phyloP scores from a whole-genome alignment of 2,113 vertebrate species.

The Caloenas nicobarica region DNA sequence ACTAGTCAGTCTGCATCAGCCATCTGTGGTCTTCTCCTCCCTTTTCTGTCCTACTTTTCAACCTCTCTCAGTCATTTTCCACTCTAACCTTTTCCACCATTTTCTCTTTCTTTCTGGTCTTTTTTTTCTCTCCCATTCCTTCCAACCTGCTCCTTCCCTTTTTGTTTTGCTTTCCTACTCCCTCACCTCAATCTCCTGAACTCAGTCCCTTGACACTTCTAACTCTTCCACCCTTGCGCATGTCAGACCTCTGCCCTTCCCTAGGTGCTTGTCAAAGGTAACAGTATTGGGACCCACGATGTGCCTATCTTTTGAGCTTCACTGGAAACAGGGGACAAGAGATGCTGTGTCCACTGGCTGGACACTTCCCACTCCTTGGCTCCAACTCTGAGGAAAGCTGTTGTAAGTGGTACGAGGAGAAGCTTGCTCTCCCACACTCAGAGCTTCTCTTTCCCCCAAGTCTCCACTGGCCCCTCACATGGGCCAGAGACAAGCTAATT shows the following conservation, averaged over 20 bases:
- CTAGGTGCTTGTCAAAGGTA: not conserved
- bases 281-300: fast-evolving
- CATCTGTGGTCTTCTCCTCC: not conserved
- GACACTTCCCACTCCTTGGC: not conserved
- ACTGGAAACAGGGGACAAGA: not conserved
- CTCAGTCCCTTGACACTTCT: not conserved
- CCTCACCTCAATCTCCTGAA: not conserved
- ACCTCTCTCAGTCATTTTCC: not conserved
- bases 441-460: not conserved
- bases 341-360: not conserved
- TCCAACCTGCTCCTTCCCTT: not conserved
- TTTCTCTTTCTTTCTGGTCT: not conserved
- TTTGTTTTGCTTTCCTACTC: not conserved
- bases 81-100: not conserved
- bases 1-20: not conserved
- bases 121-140: not conserved
- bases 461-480: not conserved
- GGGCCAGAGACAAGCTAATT: not conserved
- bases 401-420: not conserved
- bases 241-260: not conserved
- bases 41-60: not conserved
- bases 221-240: not conserved
- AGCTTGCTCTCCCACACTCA: not conserved
- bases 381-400: not conserved
- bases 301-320: not conserved